These are phyloP conservation scores for Ceriagrion tenellum DNA, from an alignment of 2,888 invertebrate species.

Conservation along the genomic window DNA sequence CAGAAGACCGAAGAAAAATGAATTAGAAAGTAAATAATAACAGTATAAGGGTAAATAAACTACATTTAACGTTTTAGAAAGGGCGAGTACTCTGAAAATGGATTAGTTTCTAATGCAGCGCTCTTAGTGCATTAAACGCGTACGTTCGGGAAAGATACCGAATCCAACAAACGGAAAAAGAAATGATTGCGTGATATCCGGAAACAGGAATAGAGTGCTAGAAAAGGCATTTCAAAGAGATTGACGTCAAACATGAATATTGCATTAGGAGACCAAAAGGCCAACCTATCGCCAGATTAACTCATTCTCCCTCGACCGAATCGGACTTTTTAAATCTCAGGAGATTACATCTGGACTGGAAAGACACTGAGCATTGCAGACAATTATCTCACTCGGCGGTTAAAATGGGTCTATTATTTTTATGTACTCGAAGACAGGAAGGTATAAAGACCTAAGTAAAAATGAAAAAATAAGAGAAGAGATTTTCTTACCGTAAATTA, in stretches of 20 bases:
- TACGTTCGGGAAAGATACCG: not conserved
- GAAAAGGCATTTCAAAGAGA: not conserved
- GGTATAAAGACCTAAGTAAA: too few species aligned
- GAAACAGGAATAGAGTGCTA: not conserved
- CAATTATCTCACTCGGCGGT: conserved; percentile 7
- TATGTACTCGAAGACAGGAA: not conserved
- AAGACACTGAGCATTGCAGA: not conserved
- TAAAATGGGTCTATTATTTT: not conserved
- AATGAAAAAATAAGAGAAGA: too few species aligned
- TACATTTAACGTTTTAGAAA: too few species aligned
- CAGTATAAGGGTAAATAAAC: too few species aligned
- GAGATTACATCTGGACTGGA: conserved; percentile 36
- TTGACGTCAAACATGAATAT: conserved; percentile 52
- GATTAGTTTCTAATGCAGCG: not conserved
- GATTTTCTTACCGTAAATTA: too few species aligned
- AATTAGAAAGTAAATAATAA: too few species aligned
- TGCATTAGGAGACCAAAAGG: conserved; percentile 13
- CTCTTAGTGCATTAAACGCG: not conserved
- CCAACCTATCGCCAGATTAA: not conserved
- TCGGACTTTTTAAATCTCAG: not conserved
- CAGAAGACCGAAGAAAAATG: too few species aligned
- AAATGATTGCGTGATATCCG: not conserved
- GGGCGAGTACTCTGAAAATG: too few species aligned
- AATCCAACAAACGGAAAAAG: not conserved
- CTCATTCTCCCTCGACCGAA: not conserved